Evolutionary conservation across 2,113 vertebrate species (phyloP), one percentile per base, ranked within the genome.

Genomic region (Dunckerocampus dactyliophorus): DNA sequence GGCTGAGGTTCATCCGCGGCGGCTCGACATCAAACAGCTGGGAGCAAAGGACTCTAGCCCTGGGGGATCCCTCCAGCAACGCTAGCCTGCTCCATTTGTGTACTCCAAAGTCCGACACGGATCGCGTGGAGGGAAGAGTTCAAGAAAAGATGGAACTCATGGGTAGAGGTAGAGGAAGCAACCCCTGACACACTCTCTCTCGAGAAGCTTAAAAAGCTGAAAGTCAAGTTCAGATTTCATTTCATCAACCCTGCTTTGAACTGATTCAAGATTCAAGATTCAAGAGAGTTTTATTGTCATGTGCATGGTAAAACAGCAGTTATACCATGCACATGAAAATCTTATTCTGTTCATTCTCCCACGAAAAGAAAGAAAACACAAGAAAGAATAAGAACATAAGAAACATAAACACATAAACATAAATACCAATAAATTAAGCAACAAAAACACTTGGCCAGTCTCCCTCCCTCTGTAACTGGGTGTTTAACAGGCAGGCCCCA

Each of bases 11-110:
- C 81, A 85, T 81, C 82, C 75, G 47, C 13, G 34, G 59, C 56
- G 60, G 79, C 80, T 86, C 80, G 74, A 88, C 83, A 85, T 88
- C 86, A 88, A 88, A 88, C 80, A 85, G 82, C 84, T 79, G 12
- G 73, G 69, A 85, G 86, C 81, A 71, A 81, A 86, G 82, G 79
- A 82, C 69, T 74, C 19, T 45, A 72, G 80, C 80, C 86, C 84
- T 80, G 73, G 48, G 80, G 86, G 83, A 79, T 58, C 72, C 83
- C 76, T 71, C 61, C 73, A 82, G 76, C 82, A 65, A 65, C 55
- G 65, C 64, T 77, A 80, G 78, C 69, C 68, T 73, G 76, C 76
- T 80, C 80, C 80, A 74, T 80, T 75, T 76, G 76, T 80, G 28
- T 72, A 61, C 74, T 81, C 79, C 75, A 75, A 62, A 56, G 69